Evolutionary conservation across 1,140 invertebrate species (phyloP).

Genomic region (Triops longicaudatus): DNA sequence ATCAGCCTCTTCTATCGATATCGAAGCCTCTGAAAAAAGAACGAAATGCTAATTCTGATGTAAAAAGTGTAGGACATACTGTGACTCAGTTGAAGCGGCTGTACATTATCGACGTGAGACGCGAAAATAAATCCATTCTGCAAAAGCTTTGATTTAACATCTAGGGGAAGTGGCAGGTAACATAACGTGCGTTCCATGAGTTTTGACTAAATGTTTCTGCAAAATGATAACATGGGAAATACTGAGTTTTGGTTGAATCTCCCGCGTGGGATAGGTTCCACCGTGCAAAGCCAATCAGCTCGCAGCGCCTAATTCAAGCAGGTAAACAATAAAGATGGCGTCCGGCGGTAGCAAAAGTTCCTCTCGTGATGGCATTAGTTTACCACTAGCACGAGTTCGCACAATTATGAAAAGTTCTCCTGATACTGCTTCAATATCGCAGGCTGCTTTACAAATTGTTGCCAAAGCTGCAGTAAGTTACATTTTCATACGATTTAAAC

Average conservation of each 20-base stretch:
- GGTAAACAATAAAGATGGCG: neutral
- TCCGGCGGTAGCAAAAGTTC: neutral
- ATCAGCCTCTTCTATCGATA: neutral
- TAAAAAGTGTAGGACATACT: neutral
- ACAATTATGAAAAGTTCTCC: neutral
- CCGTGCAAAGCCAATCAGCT: neutral
- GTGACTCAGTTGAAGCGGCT: neutral
- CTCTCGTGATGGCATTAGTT: neutral
- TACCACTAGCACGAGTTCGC: neutral
- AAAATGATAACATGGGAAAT: too few species aligned
- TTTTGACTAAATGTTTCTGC: too few species aligned
- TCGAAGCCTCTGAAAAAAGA: neutral
- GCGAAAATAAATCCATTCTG: neutral
- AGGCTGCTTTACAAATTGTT: neutral
- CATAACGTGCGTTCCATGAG: neutral
- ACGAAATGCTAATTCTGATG: neutral
- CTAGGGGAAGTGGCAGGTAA: neutral
- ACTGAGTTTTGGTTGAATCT: too few species aligned
- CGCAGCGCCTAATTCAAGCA: neutral
- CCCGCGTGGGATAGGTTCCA: neutral
- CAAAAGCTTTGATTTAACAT: neutral
- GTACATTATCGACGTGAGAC: neutral
- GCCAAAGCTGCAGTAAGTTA: neutral
- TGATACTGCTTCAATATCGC: neutral
- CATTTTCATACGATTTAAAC: neutral